A percentile compares a stretch with the other conserved stretches of the same genome.
phyloP scores from a whole-genome alignment of 2,888 invertebrate genomes.

The Mythimna albipuncta region DNA sequence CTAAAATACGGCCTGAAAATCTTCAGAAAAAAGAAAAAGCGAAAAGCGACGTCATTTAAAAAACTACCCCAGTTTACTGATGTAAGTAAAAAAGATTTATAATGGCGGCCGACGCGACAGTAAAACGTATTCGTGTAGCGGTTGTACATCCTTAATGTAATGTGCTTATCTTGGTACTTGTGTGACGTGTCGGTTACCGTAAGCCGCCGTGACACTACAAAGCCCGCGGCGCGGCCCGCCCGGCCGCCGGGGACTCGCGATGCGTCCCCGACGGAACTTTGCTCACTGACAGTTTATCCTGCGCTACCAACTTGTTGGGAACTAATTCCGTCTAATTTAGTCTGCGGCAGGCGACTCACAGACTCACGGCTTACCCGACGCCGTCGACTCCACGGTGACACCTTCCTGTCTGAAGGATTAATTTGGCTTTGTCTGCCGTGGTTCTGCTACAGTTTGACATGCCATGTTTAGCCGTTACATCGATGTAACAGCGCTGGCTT shows the following conservation, averaged over 20 bases:
- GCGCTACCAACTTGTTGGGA: conserved; percentile 74
- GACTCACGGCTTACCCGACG: conserved; percentile 70
- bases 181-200: conserved; percentile 64
- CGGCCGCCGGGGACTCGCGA: conserved; percentile 57
- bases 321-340: conserved; percentile 82
- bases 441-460: conserved; percentile 66
- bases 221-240: conserved; percentile 59
- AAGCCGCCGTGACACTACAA: conserved; percentile 66
- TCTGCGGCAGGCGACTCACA: conserved; percentile 67
- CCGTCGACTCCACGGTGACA: conserved; percentile 67
- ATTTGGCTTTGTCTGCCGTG: conserved; percentile 74
- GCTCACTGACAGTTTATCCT: conserved; percentile 74
- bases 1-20: conserved; percentile 15
- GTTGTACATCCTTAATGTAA: conserved; percentile 52
- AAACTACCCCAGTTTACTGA: conserved; percentile 34
- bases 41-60: conserved; percentile 30
- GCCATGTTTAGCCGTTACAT: conserved; percentile 59
- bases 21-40: conserved; percentile 25
- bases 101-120: conserved; percentile 19
- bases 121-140: conserved; percentile 41
- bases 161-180: conserved; percentile 62
- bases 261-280: conserved; percentile 69
- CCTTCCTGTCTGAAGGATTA: conserved; percentile 77
- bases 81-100: conserved; percentile 46
- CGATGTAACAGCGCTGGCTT: conserved; percentile 18